Base-by-base conservation (phyloP, 2,113 vertebrate species). In the Phylloscopus whistleri region DNA sequence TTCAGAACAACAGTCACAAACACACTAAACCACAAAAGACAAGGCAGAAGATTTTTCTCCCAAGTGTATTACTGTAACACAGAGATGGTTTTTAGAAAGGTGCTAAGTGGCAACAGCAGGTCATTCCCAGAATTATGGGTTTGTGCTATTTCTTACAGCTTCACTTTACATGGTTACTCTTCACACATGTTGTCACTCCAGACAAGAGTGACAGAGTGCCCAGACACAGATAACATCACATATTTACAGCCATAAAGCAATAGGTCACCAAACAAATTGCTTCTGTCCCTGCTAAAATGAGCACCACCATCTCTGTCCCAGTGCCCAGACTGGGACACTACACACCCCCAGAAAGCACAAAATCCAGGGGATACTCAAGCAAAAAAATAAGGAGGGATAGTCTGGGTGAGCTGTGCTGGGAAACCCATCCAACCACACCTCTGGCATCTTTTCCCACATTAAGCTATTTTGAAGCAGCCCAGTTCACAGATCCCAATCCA, bases 1-100 rank as follows among this genome's bases (percentile, higher is more conserved):
- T 95, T 74, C 60, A 89, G 86, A 91, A 84, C 18, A 12, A 93
- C 64, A 78, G 74, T 93, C 90, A 82, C 44, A 84, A 91, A 82
- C 49, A 82, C 49, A 80, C 68, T 88, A 91, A 89, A 93, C 77
- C 35, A 74, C 49, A 81, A 19, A 69, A 84, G 59, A 77, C 82
- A 87, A 89, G 53, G 69, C 31, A 87, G 67, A 93, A 62, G 43
- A 86, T 88, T 87, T 87, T 88, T 82, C 43, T 87, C 75, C 70
- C 46, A 35, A 39, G 63, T 27, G 53, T 51, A 56, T 77, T 46
- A 58, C 33, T n/a, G 28, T 64, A 93, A 59, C 27, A 58, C 13
- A 63, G 44, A 84, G 22, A 72, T 19, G 28, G 44, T 44, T 58
- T 92, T 89, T n/a, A 68, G 67, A 37, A 75, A 78, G 59, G 52